Evolutionary conservation across 2,113 vertebrate genomes (phyloP).

Genomic region (Leptobrachium leishanense): DNA sequence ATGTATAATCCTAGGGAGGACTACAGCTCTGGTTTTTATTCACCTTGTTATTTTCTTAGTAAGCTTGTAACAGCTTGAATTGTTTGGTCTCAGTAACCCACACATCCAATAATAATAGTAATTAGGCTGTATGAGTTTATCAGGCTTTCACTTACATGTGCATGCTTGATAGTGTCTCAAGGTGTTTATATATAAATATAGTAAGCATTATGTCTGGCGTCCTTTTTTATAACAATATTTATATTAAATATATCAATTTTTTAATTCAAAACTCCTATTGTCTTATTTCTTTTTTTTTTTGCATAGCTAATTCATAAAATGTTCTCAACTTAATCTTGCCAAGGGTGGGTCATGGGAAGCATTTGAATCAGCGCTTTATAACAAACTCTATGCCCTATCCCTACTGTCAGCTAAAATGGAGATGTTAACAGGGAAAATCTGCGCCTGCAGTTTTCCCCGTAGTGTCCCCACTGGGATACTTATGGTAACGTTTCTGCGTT

Average conservation of each 20-base stretch:
- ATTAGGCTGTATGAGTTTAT: constrained; percentile 8
- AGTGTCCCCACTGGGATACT: too few relatives aligned
- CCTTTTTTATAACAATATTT: neutral
- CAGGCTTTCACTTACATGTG: neutral
- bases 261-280: neutral
- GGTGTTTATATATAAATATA: neutral
- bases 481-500: too few relatives aligned
- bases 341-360: neutral
- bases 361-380: too few relatives aligned
- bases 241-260: neutral
- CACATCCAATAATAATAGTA: constrained; percentile 28
- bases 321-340: neutral
- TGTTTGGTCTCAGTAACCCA: neutral
- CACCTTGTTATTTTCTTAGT: neutral
- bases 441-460: too few relatives aligned
- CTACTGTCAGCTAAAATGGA: too few relatives aligned
- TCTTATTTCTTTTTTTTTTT: neutral
- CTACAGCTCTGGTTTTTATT: too few relatives aligned
- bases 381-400: too few relatives aligned
- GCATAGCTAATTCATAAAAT: neutral
- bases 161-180: neutral
- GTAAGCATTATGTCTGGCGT: neutral
- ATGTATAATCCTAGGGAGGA: too few relatives aligned
- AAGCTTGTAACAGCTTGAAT: constrained; percentile 3
- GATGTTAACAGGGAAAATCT: too few relatives aligned